Percentiles rank a stretch among this genome's conserved stretches.
Evolutionary conservation across 2,797 vertebrate species (phyloP).

Genomic region (Oreochromis mossambicus): DNA sequence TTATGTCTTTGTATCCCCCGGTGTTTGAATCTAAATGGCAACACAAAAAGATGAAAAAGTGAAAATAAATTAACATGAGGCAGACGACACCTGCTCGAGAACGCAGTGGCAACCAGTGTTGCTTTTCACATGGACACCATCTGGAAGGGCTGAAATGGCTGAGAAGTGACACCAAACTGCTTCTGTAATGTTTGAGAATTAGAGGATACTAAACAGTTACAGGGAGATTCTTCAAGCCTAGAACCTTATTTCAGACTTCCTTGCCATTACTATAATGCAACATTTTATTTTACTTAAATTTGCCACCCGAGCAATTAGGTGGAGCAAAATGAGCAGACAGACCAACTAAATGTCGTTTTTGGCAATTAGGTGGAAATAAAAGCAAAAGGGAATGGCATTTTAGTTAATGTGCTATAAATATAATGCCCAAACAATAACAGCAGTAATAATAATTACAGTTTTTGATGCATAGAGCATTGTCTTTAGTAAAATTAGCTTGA

Average conservation of each 20-base stretch:
- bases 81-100: constrained; percentile 37
- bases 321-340: neutral
- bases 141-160: constrained; percentile 26
- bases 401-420: neutral
- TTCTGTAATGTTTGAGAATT: neutral
- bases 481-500: neutral
- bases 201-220: neutral
- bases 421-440: neutral
- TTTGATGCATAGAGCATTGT: neutral
- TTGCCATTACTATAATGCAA: neutral
- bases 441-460: neutral
- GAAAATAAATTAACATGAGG: constrained; percentile 22
- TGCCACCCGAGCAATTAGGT: neutral
- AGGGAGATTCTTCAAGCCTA: neutral
- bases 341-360: neutral
- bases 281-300: neutral
- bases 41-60: constrained; percentile 3
- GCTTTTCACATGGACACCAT: constrained; percentile 43
- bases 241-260: neutral
- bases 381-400: neutral
- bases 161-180: constrained; percentile 20
- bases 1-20: neutral
- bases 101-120: constrained; percentile 27
- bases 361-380: neutral
- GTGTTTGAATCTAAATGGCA: neutral